Base-by-base conservation (phyloP, 37 sponge, comb jelly and placozoan genomes). In the Chondrosia reniformis region DNA sequence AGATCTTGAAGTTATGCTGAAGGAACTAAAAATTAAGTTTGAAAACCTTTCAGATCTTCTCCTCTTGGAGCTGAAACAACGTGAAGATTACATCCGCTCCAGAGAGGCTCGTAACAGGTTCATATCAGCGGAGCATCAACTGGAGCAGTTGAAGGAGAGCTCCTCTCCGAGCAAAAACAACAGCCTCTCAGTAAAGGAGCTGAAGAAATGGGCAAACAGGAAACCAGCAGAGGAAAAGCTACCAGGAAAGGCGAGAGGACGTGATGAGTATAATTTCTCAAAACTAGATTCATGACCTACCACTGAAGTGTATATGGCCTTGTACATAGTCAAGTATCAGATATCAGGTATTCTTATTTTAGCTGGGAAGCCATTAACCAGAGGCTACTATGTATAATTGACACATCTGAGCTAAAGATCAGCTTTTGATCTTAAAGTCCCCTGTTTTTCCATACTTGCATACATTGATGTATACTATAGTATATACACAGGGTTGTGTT, bases 21-120 rank as follows among this genome's bases (percentile, higher is more conserved):
- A 71, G 15, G 93, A 92, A 59, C 84, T 92, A 86, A 32, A 76
- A 15, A 62, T 45, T 0, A 87, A 92, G 46, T 80, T 92, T 67
- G 44, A 40, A 2, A 24, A 45, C 0, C 58, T 87, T 58, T 87
- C 93, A 21, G 83, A 81, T 24, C 65, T 61, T 0, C 74, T 92
- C 5, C 46, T 92, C 19, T 31, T 28, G 9, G 75, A 55, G 21
- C 76, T 92, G 45, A 72, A 81, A 33, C 19, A 36, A 15, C 73
- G 93, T 19, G 93, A 92, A 45, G 22, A 33, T 5, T 17, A 79
- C 24, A 43, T 74, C 28, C 24, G 30, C 12, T 76, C 66, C 19
- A 33, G 77, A 42, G 80, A 84, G 17, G 76, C 78, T 21, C 87
- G 83, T 65, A 88, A 92, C 69, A 77, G 76, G 58, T 92, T 92